Base-by-base conservation (phyloP, 1,140 invertebrate species). In the Hyphantria cunea region DNA sequence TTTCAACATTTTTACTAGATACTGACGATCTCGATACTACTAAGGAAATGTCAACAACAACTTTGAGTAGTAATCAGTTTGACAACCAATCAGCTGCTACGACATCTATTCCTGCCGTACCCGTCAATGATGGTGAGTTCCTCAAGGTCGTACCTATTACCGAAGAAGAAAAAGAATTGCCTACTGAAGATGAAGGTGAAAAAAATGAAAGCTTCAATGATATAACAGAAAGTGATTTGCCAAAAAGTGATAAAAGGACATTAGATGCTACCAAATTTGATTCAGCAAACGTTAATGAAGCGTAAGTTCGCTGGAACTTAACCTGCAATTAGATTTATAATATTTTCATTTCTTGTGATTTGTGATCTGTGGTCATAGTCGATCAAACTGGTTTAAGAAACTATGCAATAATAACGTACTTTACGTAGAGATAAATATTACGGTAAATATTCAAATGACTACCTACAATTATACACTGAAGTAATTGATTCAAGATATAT, bases 151-250 rank as follows among this genome's bases (percentile, higher is more conserved):
- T 87, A 60, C 86, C 85, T 31, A 83, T 86, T 56, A 66, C 72
- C 41, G 69, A 76, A 55, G 66, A 69, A 33, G 74, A 74, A 66
- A 67, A 62, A 60, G 67, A 61, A 17, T 42, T 72, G 10, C 74
- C 76, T 33, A 78, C 82, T 55, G 66, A 69, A 45, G 78, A 68
- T 50, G 73, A 80, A 56, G 81, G 68, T 72, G 78, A 84, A 66
- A 80, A 74, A 47, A 75, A 76, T 56, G 70, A 78, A 76, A 75
- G 80, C 62, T 65, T 88, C 67, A 90, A 90, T 74, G 76, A 80
- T 59, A 88, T 90, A 64, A 88, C 83, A 81, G 83, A 89, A 78
- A 88, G 84, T 83, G 83, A 89, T 79, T 85, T 77, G 41, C 78
- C 78, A 76, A 85, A 87, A 63, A 87, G 79, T 82, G 86, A 84